Evolutionary conservation across 2,888 invertebrate genomes (phyloP).

Genomic region (Drosophila stalkeri): DNA sequence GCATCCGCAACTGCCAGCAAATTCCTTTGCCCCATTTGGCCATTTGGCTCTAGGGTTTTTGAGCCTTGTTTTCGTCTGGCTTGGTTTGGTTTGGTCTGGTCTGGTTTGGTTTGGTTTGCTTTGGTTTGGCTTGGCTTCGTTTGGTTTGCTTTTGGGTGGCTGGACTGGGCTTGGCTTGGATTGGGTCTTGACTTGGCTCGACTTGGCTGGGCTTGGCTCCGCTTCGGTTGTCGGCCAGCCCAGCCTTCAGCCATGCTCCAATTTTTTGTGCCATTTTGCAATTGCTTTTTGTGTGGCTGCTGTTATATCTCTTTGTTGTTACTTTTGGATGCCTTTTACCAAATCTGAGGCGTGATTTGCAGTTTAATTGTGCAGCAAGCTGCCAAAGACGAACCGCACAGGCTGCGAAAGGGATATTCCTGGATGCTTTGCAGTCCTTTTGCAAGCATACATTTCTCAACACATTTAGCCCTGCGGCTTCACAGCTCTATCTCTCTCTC

Average conservation of each 20-base stretch:
- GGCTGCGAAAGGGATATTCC: constrained; percentile 56
- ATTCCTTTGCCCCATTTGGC: constrained; percentile 32
- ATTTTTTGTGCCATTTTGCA: constrained; percentile 68
- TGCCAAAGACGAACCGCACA: constrained; percentile 53
- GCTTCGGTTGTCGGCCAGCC: constrained; percentile 18
- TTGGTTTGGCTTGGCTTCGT: constrained; percentile 22
- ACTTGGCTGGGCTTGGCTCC: constrained; percentile 6
- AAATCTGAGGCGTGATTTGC: constrained; percentile 74
- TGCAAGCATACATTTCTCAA: constrained; percentile 15
- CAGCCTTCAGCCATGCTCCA: constrained; percentile 70
- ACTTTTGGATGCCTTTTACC: constrained; percentile 64
- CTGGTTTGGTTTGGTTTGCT: constrained; percentile 24
- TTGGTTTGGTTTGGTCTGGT: constrained; percentile 18
- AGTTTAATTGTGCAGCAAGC: constrained; percentile 77
- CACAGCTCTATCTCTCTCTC: neutral
- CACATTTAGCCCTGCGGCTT: neutral
- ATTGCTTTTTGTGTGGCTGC: constrained; percentile 71
- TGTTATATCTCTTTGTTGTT: constrained; percentile 9
- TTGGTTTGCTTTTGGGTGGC: constrained; percentile 15
- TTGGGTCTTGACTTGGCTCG: constrained; percentile 11
- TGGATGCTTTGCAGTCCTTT: constrained; percentile 25
- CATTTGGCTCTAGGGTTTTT: constrained; percentile 28
- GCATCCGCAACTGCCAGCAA: constrained; percentile 22
- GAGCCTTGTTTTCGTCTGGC: constrained; percentile 34
- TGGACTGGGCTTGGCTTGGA: neutral